A percentile compares a stretch with the other conserved stretches of the same genome.
Evolutionary conservation across 2,113 vertebrate genomes (phyloP).

Genomic region (Oriolus oriolus): DNA sequence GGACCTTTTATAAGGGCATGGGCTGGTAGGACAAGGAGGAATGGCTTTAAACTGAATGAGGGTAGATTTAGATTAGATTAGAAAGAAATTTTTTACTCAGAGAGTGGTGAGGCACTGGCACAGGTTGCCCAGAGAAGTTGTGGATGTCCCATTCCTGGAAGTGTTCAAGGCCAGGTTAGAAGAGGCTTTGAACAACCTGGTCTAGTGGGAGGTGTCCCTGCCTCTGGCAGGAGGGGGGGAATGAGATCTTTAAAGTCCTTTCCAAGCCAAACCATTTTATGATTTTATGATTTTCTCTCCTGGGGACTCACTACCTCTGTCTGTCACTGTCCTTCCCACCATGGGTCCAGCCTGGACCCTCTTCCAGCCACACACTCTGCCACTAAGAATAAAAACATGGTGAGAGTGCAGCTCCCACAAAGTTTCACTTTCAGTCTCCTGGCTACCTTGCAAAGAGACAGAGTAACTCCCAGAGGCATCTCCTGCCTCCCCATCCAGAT

Average conservation of each 20-base stretch:
- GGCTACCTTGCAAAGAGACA: background rate
- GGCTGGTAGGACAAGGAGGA: background rate
- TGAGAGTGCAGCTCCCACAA: background rate
- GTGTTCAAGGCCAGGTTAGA: background rate
- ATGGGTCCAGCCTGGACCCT: background rate
- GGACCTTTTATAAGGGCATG: background rate
- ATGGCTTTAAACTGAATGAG: background rate
- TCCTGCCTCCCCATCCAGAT: slow-evolving; percentile 6
- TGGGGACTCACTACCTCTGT: background rate
- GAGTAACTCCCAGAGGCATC: slow-evolving; percentile 12
- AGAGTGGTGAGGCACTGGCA: background rate
- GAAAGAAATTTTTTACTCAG: background rate
- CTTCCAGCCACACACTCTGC: background rate
- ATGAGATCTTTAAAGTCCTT: background rate
- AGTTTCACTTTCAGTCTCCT: slow-evolving; percentile 33
- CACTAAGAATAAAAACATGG: background rate
- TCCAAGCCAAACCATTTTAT: background rate
- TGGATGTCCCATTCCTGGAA: background rate
- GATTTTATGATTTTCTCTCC: background rate
- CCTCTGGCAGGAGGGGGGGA: background rate
- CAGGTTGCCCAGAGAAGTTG: background rate
- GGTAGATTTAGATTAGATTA: background rate
- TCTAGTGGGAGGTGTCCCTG: background rate
- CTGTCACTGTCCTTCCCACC: background rate
- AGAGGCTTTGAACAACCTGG: background rate